phyloP scores from a whole-genome alignment of 1,140 invertebrate species.

The Antheraea pernyi region DNA sequence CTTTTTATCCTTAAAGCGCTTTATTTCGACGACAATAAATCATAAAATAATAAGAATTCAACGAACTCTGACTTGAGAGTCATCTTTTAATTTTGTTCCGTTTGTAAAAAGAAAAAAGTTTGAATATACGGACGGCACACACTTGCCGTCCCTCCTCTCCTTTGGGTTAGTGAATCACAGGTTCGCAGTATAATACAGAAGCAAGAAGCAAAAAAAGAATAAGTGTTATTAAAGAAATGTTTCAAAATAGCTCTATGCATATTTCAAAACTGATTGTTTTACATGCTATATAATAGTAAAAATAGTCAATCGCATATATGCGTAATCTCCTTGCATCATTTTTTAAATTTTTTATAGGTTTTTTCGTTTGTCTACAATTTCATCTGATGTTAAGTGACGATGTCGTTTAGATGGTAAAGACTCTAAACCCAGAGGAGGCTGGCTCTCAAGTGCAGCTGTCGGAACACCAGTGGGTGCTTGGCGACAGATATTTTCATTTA shows the following conservation, averaged over 20 bases:
- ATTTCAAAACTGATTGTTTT: no score
- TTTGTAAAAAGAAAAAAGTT: conserved; percentile 17
- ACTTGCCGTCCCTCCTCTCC: conserved; percentile 18
- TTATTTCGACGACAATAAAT: background rate
- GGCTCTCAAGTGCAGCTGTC: no score
- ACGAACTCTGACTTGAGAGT: background rate
- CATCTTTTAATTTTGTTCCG: conserved; percentile 20
- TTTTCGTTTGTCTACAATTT: no score
- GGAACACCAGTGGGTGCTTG: no score
- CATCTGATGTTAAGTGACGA: no score
- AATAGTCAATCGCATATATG: no score
- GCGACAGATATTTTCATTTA: no score
- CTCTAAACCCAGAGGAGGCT: no score
- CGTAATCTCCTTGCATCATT: no score
- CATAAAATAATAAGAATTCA: conserved; percentile 13
- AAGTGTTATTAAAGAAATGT: background rate
- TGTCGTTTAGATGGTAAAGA: no score
- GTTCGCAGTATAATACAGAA: conserved; percentile 10
- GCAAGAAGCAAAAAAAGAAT: background rate
- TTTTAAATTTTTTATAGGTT: no score
- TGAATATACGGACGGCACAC: conserved; percentile 13
- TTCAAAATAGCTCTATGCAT: background rate
- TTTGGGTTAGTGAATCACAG: conserved; percentile 20
- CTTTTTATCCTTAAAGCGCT: background rate
- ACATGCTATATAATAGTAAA: no score